Percentiles rank a stretch among this genome's conserved stretches.
phyloP scores from a whole-genome alignment of 92 coral and sea anemone species.

The Porites rus region DNA sequence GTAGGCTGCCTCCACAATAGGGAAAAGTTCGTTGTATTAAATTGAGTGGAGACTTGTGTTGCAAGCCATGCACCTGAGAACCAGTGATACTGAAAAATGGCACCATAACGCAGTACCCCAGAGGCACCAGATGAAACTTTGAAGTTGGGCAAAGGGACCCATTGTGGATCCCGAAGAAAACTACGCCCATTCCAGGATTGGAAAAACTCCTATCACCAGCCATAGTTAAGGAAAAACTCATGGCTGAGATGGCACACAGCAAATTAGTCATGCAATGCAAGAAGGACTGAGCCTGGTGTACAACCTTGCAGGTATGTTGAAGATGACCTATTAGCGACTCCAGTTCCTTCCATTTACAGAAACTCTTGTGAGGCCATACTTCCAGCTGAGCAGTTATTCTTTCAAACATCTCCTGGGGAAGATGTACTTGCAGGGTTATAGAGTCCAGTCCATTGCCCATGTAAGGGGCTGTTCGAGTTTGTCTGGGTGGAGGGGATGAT shows the following conservation, averaged over 20 bases:
- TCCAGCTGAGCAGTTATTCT: not conserved
- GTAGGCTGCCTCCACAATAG: not conserved
- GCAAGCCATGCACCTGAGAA: slow-evolving; percentile 34
- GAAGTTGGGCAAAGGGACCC: slow-evolving; percentile 24
- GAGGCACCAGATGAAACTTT: slow-evolving; percentile 25
- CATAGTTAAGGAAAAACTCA: not conserved
- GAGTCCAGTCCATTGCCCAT: slow-evolving; percentile 18
- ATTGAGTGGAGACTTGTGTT: not conserved
- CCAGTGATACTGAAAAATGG: slow-evolving; percentile 21
- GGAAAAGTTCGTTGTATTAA: not conserved
- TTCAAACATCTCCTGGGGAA: not conserved
- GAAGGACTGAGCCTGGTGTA: slow-evolving; percentile 27
- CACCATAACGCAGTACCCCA: slow-evolving; percentile 27
- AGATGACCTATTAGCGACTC: slow-evolving; percentile 36
- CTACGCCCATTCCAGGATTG: not conserved
- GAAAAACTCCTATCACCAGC: not conserved
- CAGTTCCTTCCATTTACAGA: slow-evolving; percentile 10
- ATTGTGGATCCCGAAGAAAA: not conserved
- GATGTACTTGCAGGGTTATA: not conserved
- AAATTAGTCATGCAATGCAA: not conserved
- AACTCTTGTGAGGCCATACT: slow-evolving; percentile 14
- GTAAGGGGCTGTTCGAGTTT: not conserved
- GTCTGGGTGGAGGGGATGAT: not conserved
- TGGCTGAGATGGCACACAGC: not conserved
- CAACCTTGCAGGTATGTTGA: slow-evolving; percentile 27